phyloP scores from a whole-genome alignment of 2,797 vertebrate species.

The Chanos chanos region DNA sequence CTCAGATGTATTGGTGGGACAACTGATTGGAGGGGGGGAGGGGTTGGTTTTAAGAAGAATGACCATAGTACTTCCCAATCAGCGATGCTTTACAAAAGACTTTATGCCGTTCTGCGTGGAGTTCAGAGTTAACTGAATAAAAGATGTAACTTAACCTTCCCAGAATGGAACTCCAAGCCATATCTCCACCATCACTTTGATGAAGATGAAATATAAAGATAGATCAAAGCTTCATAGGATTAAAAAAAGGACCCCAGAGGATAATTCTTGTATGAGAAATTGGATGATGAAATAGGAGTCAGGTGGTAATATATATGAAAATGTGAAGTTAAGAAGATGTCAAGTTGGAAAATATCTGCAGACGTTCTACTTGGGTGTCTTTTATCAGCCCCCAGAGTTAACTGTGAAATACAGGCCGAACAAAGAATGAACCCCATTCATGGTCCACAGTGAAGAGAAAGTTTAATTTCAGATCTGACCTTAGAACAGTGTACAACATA shows the following conservation, averaged over 20 bases:
- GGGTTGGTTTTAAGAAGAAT: no score
- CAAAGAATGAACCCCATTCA: no score
- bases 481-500: no score
- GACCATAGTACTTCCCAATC: no score
- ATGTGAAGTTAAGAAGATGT: slow-evolving; percentile 18
- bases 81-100: no score
- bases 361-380: no score
- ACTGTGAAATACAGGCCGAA: no score
- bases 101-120: neutral
- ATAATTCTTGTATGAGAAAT: slow-evolving; percentile 27
- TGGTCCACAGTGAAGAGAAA: no score
- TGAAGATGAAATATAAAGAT: slow-evolving; percentile 58
- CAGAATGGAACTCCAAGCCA: slow-evolving; percentile 39
- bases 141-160: slow-evolving; percentile 60
- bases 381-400: no score
- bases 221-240: slow-evolving; percentile 54
- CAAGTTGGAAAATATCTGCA: slow-evolving; percentile 2
- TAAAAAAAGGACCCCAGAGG: slow-evolving; percentile 39
- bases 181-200: slow-evolving; percentile 40
- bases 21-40: no score
- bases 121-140: slow-evolving; percentile 51
- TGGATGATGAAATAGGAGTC: slow-evolving; percentile 4
- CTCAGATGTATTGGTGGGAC: no score
- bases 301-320: slow-evolving; percentile 36
- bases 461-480: no score